Percentiles rank a stretch among this genome's conserved stretches.
Evolutionary conservation across 2,113 vertebrate species (phyloP).

Genomic region (Bos javanicus): DNA sequence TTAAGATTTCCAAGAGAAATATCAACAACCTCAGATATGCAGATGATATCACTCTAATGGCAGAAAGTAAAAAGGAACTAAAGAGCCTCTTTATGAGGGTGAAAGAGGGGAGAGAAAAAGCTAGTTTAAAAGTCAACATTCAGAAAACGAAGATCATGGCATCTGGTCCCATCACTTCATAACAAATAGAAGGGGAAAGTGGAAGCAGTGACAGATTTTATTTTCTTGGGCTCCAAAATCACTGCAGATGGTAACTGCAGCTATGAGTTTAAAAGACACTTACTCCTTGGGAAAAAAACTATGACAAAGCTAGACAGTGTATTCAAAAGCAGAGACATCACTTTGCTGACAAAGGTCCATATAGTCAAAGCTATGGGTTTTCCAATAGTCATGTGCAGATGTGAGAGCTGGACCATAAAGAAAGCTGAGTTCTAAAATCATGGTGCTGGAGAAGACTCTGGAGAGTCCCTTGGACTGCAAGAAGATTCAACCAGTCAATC

Average conservation of each 20-base stretch:
- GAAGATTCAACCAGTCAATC: neutral
- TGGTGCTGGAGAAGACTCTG: neutral
- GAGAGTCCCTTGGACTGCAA: neutral
- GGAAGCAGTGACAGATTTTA: neutral
- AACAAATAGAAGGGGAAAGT: neutral
- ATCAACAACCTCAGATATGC: neutral
- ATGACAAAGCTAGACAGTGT: neutral
- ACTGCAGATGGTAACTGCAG: neutral
- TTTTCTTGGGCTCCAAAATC: neutral
- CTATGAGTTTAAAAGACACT: neutral
- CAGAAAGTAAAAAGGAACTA: neutral
- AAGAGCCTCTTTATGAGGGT: neutral
- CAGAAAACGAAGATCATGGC: neutral
- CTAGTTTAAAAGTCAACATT: neutral
- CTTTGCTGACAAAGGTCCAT: neutral
- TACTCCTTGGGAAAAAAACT: neutral
- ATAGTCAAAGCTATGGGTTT: neutral
- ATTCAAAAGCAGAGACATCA: neutral
- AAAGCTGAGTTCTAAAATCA: neutral
- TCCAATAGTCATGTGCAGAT: neutral
- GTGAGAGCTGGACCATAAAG: neutral
- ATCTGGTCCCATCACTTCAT: neutral
- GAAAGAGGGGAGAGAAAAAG: neutral
- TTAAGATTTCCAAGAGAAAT: neutral
- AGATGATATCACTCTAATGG: neutral